Percentiles rank a stretch among this genome's conserved stretches.
phyloP scores from a whole-genome alignment of 2,113 vertebrate species.

The Motacilla tschutschensis region DNA sequence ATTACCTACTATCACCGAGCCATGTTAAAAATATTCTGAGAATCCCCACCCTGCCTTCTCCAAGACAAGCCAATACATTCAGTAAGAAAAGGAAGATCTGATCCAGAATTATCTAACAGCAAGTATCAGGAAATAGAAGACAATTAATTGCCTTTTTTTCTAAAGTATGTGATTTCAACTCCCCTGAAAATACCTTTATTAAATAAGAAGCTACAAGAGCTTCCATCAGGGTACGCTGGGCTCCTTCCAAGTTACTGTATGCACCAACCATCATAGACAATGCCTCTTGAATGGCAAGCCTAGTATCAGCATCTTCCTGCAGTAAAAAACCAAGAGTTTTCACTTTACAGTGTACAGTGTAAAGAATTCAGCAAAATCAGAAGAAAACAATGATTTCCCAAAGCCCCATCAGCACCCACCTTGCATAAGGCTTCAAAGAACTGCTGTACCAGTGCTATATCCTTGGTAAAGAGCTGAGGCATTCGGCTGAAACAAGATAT shows the following conservation, averaged over 20 bases:
- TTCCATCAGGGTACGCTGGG: slow-evolving; percentile 95
- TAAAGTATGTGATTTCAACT: neutral
- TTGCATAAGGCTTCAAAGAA: slow-evolving; percentile 98
- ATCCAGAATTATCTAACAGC: neutral
- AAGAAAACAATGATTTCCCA: neutral
- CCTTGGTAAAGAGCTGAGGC: slow-evolving; percentile 97
- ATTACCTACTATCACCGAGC: neutral
- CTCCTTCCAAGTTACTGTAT: slow-evolving; percentile 92
- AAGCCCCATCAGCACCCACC: slow-evolving; percentile 69
- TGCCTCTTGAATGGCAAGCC: slow-evolving; percentile 95
- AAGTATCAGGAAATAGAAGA: neutral
- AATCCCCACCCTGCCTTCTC: neutral
- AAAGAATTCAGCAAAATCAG: neutral
- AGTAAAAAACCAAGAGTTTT: neutral
- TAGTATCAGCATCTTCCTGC: slow-evolving; percentile 92
- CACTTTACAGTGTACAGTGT: neutral
- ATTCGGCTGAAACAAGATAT: slow-evolving; percentile 84
- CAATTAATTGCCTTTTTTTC: neutral
- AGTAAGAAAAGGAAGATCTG: neutral
- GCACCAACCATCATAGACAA: slow-evolving; percentile 98
- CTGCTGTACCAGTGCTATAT: slow-evolving; percentile 95
- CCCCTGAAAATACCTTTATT: slow-evolving; percentile 81
- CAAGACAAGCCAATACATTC: neutral
- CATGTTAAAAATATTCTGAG: neutral
- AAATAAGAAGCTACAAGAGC: slow-evolving; percentile 95